These are phyloP conservation scores for Enchytraeus crypticus DNA, from an alignment of 2,888 invertebrate genomes.

Conservation along the genomic window DNA sequence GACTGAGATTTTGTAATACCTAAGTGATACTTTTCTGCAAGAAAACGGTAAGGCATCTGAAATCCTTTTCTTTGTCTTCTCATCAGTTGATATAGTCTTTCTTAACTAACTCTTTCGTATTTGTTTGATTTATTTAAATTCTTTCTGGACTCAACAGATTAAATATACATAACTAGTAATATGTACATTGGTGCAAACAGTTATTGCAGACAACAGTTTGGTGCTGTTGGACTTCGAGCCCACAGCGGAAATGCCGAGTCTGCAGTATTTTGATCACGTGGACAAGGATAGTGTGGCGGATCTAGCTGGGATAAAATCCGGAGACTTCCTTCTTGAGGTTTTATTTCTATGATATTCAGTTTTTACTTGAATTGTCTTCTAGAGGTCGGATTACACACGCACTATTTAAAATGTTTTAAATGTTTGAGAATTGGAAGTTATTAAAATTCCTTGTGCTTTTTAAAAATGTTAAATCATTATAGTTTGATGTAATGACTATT, in stretches of 20 bases:
- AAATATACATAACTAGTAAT: neutral
- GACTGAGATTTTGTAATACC: no score
- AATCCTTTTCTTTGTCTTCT: neutral
- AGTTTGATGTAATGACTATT: no score
- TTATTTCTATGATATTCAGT: conserved; percentile 8
- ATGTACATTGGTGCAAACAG: neutral
- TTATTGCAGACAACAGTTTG: neutral
- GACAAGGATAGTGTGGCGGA: conserved; percentile 96
- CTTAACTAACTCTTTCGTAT: neutral
- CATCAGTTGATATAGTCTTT: neutral
- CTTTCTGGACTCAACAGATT: neutral
- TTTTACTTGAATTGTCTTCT: neutral
- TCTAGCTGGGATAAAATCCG: conserved; percentile 80
- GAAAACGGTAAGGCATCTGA: no score
- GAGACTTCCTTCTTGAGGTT: conserved; percentile 84
- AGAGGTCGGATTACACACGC: neutral
- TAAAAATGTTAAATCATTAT: neutral
- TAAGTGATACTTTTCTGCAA: no score
- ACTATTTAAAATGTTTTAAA: neutral
- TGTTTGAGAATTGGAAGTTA: neutral
- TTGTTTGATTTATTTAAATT: neutral
- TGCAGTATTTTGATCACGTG: conserved; percentile 86
- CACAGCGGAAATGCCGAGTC: conserved; percentile 81
- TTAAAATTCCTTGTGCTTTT: neutral
- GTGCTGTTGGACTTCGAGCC: conserved; percentile 59